Evolutionary conservation across 92 coral and sea anemone genomes (phyloP).

Genomic region (Porites cylindrica): DNA sequence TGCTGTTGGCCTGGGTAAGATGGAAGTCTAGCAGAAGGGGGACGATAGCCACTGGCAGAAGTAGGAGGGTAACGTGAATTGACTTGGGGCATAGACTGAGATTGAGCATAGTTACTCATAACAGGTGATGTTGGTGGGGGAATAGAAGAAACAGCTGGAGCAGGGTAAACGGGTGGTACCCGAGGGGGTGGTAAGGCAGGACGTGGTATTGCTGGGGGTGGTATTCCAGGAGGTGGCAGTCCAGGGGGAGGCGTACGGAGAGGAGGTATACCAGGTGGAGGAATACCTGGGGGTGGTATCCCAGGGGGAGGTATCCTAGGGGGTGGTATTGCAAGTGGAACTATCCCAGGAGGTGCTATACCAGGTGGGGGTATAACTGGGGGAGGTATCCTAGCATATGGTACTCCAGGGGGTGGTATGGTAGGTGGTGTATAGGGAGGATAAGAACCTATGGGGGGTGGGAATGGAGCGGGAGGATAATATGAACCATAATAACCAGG

Average conservation of each 20-base stretch:
- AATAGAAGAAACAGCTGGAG: conserved; percentile 6
- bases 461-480: conserved; percentile 38
- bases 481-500: conserved; percentile 40
- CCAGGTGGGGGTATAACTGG: conserved; percentile 53
- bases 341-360: conserved; percentile 12
- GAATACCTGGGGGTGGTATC: conserved; percentile 26
- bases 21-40: conserved; percentile 55
- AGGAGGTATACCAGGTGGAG: conserved; percentile 51
- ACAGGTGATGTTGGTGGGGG: conserved; percentile 38
- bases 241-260: conserved; percentile 57
- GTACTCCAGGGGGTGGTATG: conserved; percentile 56
- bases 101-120: conserved; percentile 33
- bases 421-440: conserved; percentile 29
- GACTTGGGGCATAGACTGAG: conserved; percentile 20
- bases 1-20: conserved; percentile 44
- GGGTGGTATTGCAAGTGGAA: too few relatives aligned
- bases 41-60: conserved; percentile 31
- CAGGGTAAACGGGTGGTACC: conserved; percentile 21
- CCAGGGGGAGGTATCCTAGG: background rate
- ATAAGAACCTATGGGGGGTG: conserved; percentile 33
- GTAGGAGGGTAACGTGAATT: conserved; percentile 34
- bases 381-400: conserved; percentile 29
- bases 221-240: conserved; percentile 36
- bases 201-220: conserved; percentile 52
- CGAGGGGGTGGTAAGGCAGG: conserved; percentile 35